Evolutionary conservation across 2,888 invertebrate species (phyloP).

Genomic region (Rhaphigaster nebulosa): DNA sequence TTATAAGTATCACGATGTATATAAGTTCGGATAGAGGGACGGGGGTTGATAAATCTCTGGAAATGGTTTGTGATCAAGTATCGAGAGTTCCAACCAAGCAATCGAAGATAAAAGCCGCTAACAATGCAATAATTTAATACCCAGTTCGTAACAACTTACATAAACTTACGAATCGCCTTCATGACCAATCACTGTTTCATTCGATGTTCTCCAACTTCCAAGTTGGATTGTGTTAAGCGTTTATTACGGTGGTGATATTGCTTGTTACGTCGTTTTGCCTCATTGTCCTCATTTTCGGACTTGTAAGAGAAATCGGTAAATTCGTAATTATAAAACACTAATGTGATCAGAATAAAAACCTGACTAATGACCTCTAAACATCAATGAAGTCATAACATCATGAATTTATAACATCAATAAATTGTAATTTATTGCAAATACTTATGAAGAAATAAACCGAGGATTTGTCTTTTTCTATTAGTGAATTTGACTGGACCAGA

Average conservation of each 20-base stretch:
- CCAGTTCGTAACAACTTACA: background rate
- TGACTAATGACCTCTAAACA: too few species aligned
- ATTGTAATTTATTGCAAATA: too few species aligned
- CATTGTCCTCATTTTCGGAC: background rate
- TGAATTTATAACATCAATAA: too few species aligned
- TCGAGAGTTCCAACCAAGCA: background rate
- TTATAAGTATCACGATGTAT: too few species aligned
- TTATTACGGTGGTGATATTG: background rate
- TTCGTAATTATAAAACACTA: too few species aligned
- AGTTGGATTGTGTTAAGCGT: background rate
- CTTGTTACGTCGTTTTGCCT: background rate
- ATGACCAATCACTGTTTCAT: background rate
- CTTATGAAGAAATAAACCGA: too few species aligned
- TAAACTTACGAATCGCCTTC: background rate
- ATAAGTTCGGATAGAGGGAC: background rate
- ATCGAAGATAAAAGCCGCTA: slow-evolving; percentile 5
- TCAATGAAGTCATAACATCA: too few species aligned
- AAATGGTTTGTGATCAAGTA: background rate
- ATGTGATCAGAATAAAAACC: too few species aligned
- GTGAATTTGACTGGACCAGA: too few species aligned
- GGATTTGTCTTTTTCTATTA: too few species aligned
- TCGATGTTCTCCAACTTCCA: background rate
- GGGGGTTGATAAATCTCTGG: background rate
- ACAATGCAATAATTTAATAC: background rate
- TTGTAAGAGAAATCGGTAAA: background rate